Percentiles rank a stretch among this genome's conserved stretches.
These are phyloP conservation scores for Drosophila diplacantha DNA, from an alignment of 2,888 invertebrate genomes.

Conservation along the genomic window DNA sequence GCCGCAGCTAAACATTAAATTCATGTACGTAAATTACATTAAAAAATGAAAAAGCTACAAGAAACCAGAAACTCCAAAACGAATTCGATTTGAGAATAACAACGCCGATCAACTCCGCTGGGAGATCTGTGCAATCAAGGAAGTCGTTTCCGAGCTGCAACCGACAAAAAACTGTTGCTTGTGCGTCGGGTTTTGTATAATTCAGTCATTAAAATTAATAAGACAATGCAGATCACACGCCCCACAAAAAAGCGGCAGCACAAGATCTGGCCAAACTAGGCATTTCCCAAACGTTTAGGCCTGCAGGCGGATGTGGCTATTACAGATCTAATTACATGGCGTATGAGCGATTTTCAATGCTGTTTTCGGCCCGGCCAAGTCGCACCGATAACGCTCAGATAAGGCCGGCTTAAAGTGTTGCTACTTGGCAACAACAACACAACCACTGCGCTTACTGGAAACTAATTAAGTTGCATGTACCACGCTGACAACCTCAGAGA, in stretches of 20 bases:
- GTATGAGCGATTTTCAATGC: slow-evolving; percentile 48
- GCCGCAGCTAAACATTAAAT: slow-evolving; percentile 61
- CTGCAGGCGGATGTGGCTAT: slow-evolving; percentile 43
- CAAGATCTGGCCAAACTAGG: slow-evolving; percentile 38
- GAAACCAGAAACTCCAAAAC: slow-evolving; percentile 30
- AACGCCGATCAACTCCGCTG: slow-evolving; percentile 37
- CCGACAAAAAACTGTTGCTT: slow-evolving; percentile 22
- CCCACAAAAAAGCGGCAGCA: slow-evolving; percentile 27
- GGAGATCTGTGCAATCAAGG: slow-evolving; percentile 63
- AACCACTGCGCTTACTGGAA: slow-evolving; percentile 5
- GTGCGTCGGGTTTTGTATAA: slow-evolving; percentile 43
- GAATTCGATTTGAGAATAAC: slow-evolving; percentile 25
- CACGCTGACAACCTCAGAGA: slow-evolving; percentile 30
- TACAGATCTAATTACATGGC: slow-evolving; percentile 47
- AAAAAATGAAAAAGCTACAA: slow-evolving; percentile 21
- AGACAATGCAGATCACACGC: slow-evolving; percentile 50
- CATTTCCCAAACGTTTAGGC: slow-evolving; percentile 27
- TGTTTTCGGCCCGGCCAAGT: slow-evolving; percentile 25
- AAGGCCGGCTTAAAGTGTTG: slow-evolving; percentile 26
- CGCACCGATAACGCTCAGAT: slow-evolving; percentile 29
- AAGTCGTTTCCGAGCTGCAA: slow-evolving; percentile 49
- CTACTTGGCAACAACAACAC: slow-evolving; percentile 8
- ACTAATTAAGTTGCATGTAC: slow-evolving; percentile 43
- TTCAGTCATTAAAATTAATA: slow-evolving; percentile 64
- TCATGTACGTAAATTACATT: slow-evolving; percentile 42